Percentiles rank a stretch among this genome's conserved stretches.
Conservation (phyloP, 1,140 invertebrate genomes). For the Megathymus violae region DNA sequence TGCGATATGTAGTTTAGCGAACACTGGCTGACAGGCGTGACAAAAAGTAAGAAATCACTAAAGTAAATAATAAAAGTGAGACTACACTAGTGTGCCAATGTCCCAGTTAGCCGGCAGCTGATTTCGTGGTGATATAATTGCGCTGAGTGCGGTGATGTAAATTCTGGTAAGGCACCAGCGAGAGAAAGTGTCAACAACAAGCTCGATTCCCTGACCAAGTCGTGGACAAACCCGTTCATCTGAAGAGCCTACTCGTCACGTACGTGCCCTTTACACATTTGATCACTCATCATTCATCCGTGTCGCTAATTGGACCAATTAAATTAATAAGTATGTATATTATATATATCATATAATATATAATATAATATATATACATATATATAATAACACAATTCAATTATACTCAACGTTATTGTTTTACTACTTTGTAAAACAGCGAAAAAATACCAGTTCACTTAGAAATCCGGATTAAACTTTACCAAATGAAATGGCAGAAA, state of each 20-base stretch:
- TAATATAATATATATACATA: too few relatives aligned
- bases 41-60: constrained; percentile 36
- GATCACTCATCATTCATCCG: constrained; percentile 12
- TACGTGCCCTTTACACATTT: constrained; percentile 8
- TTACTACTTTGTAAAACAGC: too few relatives aligned
- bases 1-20: constrained; percentile 17
- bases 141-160: constrained; percentile 42
- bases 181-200: constrained; percentile 70
- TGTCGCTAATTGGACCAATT: constrained; percentile 8
- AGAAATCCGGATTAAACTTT: not conserved
- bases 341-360: too few relatives aligned
- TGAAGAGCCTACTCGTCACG: constrained; percentile 20
- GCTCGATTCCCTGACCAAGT: constrained; percentile 50
- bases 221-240: constrained; percentile 12
- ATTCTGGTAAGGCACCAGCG: constrained; percentile 30
- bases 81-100: constrained; percentile 41
- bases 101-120: constrained; percentile 54
- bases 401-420: too few relatives aligned
- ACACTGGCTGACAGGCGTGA: constrained; percentile 34
- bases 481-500: not conserved
- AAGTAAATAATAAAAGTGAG: constrained; percentile 40
- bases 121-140: constrained; percentile 74
- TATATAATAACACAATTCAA: too few relatives aligned
- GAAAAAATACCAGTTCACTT: not conserved
- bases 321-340: too few relatives aligned